These are phyloP conservation scores for Nibea albiflora DNA, from an alignment of 2,113 vertebrate species.

Conservation along the genomic window DNA sequence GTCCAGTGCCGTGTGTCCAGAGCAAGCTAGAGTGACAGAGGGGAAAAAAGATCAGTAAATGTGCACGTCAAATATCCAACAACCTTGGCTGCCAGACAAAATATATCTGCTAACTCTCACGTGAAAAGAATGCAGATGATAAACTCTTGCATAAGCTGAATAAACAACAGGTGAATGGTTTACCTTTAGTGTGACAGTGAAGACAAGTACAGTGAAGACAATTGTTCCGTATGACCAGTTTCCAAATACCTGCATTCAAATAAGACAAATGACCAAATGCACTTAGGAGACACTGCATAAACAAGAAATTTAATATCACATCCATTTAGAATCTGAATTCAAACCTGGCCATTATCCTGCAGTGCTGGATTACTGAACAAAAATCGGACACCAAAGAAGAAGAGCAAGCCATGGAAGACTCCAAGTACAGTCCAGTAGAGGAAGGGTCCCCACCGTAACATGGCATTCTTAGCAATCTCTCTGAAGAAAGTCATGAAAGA, in stretches of 20 bases:
- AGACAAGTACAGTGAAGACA: conserved; percentile 95
- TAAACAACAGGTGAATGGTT: conserved; percentile 18
- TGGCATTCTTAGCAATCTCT: conserved; percentile 93
- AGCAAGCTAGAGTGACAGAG: conserved; percentile 86
- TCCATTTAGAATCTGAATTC: background rate
- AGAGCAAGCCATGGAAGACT: conserved; percentile 92
- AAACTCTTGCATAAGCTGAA: background rate
- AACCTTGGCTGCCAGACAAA: background rate
- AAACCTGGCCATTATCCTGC: conserved; percentile 95
- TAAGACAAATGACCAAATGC: background rate
- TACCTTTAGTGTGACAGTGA: conserved; percentile 98
- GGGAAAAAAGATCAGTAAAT: background rate
- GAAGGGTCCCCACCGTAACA: conserved; percentile 93
- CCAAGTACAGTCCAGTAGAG: conserved; percentile 95
- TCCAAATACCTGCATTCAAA: conserved; percentile 91
- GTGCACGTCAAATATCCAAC: background rate
- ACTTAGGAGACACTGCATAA: background rate
- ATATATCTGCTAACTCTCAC: background rate
- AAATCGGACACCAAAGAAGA: conserved; percentile 94
- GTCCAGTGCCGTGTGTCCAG: conserved; percentile 98
- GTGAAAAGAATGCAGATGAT: background rate
- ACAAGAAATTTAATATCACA: background rate
- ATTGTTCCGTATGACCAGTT: conserved; percentile 98
- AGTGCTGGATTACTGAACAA: conserved; percentile 91
- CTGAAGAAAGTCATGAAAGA: conserved; percentile 68